Conservation (phyloP, 2,797 vertebrate species). For the Hybognathus amarus region DNA sequence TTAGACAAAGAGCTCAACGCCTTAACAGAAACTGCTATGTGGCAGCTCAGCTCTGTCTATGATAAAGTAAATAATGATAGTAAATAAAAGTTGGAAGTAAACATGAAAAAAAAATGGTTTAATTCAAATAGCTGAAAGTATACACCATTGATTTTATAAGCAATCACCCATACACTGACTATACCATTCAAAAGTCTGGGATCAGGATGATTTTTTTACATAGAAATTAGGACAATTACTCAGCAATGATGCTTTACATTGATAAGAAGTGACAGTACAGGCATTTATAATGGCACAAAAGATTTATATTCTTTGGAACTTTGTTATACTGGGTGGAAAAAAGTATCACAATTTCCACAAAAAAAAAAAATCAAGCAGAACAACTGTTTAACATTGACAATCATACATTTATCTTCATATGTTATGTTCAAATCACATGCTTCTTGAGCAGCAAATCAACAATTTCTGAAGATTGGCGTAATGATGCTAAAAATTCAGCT, state of each 20-base stretch:
- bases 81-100: background rate
- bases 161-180: background rate
- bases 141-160: background rate
- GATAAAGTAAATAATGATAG: background rate
- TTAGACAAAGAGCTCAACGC: constrained; percentile 67
- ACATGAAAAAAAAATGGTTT: background rate
- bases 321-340: background rate
- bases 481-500: no score
- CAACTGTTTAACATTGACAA: background rate
- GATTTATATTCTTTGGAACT: background rate
- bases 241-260: background rate
- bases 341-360: background rate
- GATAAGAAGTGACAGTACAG: background rate
- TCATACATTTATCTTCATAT: no score
- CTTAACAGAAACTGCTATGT: constrained; percentile 19
- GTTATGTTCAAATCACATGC: no score
- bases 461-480: no score
- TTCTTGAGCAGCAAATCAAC: background rate
- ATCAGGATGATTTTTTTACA: background rate
- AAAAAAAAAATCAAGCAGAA: background rate
- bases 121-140: background rate
- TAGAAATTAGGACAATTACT: background rate
- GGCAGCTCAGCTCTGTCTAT: background rate
- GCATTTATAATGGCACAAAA: background rate
- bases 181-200: background rate